A percentile compares a stretch with the other conserved stretches of the same genome.
These are phyloP conservation scores for Ochropleura plecta DNA, from an alignment of 2,888 invertebrate genomes.

Conservation along the genomic window DNA sequence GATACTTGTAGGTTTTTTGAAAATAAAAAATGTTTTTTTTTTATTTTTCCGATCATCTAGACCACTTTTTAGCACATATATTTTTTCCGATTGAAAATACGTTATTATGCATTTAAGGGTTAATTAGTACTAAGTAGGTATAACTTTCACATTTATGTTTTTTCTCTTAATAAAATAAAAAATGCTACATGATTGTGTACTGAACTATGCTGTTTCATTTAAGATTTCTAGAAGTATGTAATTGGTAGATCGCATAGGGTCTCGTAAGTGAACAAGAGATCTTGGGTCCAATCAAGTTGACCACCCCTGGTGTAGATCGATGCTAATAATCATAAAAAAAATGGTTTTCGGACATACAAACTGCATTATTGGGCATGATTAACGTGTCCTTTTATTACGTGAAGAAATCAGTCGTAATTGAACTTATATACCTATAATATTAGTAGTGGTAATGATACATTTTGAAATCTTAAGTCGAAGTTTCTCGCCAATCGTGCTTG, in stretches of 20 bases:
- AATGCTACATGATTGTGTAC: background rate
- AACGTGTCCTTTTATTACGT: too few relatives aligned
- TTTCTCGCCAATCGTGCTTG: too few relatives aligned
- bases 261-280: background rate
- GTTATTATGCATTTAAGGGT: too few relatives aligned
- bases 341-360: too few relatives aligned
- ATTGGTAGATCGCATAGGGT: constrained; percentile 6
- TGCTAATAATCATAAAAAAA: too few relatives aligned
- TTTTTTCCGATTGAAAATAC: background rate
- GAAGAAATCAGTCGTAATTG: too few relatives aligned
- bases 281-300: background rate
- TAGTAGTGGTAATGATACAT: too few relatives aligned
- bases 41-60: constrained; percentile 1
- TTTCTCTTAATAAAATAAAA: background rate
- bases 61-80: background rate
- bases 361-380: too few relatives aligned
- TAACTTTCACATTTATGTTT: background rate
- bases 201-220: background rate
- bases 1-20: background rate
- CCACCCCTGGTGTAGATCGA: constrained; percentile 2
- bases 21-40: background rate
- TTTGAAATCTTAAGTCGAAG: too few relatives aligned
- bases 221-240: background rate
- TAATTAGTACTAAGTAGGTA: too few relatives aligned
- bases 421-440: too few relatives aligned